A percentile compares a stretch with the other conserved stretches of the same genome.
These are phyloP conservation scores for Lypha dubia DNA, from an alignment of 2,888 invertebrate species.

Conservation along the genomic window DNA sequence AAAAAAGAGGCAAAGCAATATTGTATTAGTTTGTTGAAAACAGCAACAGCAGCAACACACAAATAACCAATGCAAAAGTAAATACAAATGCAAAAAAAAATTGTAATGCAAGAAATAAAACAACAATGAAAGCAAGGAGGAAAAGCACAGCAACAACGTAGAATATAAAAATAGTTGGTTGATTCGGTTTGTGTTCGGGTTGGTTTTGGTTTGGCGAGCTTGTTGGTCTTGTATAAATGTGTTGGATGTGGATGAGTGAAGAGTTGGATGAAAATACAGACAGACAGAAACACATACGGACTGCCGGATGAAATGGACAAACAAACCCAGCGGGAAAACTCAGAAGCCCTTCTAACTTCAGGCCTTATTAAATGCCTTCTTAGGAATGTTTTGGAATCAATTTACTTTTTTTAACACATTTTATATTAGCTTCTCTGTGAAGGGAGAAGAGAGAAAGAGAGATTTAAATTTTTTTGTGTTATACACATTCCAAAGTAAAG, in stretches of 20 bases:
- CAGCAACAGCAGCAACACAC: slow-evolving; percentile 28
- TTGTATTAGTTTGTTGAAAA: slow-evolving; percentile 63
- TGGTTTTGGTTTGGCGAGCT: slow-evolving; percentile 38
- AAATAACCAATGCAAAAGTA: slow-evolving; percentile 39
- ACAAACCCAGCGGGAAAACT: no score
- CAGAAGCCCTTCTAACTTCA: no score
- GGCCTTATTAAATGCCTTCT: no score
- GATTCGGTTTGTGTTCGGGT: slow-evolving; percentile 34
- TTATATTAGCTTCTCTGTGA: no score
- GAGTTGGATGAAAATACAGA: background rate
- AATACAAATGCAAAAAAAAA: slow-evolving; percentile 32
- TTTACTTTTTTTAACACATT: no score
- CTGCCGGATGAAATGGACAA: background rate
- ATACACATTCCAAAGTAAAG: no score
- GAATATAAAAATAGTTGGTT: slow-evolving; percentile 39
- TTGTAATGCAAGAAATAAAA: slow-evolving; percentile 3
- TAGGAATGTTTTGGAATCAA: no score
- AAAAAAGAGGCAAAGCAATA: slow-evolving; percentile 20
- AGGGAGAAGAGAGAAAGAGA: no score
- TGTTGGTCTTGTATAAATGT: slow-evolving; percentile 17
- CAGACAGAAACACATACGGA: background rate
- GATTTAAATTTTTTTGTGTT: no score
- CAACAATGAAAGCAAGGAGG: slow-evolving; percentile 29
- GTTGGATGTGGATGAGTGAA: slow-evolving; percentile 36
- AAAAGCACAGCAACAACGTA: slow-evolving; percentile 22